phyloP scores from a whole-genome alignment of 2,113 vertebrate species.

The Oostethus manadensis region DNA sequence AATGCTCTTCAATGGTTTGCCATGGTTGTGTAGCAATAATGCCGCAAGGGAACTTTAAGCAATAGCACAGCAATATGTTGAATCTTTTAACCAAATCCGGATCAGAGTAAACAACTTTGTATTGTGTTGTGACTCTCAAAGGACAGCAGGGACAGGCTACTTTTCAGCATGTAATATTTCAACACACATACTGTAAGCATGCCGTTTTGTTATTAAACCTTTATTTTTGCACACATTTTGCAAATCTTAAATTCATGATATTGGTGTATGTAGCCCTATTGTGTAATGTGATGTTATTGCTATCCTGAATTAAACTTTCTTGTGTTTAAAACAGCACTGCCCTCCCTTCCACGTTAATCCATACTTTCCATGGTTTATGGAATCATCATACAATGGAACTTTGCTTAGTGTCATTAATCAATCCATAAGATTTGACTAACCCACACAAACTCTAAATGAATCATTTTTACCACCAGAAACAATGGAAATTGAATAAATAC shows the following conservation, averaged over 20 bases:
- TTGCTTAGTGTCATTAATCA: too few relatives aligned
- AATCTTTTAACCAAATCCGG: not conserved
- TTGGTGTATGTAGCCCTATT: not conserved
- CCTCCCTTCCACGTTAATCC: not conserved
- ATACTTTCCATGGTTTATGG: not conserved
- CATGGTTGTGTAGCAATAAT: constrained; percentile 3
- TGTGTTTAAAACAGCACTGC: not conserved
- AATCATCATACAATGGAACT: too few relatives aligned
- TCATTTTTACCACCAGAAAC: too few relatives aligned
- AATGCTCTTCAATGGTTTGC: constrained; percentile 21
- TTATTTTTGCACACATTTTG: constrained; percentile 7
- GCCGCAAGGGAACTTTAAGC: constrained; percentile 14
- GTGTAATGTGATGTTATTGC: constrained; percentile 14
- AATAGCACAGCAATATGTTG: constrained; percentile 3
- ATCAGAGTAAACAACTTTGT: constrained; percentile 11
- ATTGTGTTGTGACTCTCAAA: not conserved
- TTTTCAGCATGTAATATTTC: constrained; percentile 1
- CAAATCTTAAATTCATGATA: not conserved
- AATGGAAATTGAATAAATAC: too few relatives aligned
- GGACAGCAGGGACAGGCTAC: not conserved
- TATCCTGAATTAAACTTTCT: not conserved
- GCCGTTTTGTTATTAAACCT: constrained; percentile 17
- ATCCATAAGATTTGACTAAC: too few relatives aligned
- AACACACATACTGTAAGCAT: constrained; percentile 6
- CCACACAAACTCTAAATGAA: too few relatives aligned